These are phyloP conservation scores for Cryptocephalus primarius DNA, from an alignment of 2,888 invertebrate species.

Conservation along the genomic window DNA sequence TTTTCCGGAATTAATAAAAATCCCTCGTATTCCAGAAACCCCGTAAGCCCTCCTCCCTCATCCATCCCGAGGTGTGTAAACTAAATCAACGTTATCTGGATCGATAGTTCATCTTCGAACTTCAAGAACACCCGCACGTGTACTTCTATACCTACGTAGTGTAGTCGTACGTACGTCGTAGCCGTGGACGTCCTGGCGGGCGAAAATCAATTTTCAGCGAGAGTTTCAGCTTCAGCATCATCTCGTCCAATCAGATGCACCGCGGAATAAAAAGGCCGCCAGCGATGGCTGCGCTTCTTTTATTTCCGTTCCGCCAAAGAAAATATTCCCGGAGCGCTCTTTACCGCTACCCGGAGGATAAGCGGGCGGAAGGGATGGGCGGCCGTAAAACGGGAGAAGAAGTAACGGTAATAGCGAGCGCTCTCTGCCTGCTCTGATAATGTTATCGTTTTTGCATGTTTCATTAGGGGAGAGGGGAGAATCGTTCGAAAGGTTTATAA, in stretches of 20 bases:
- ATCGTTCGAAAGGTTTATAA: no score
- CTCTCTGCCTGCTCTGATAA: constrained; percentile 1
- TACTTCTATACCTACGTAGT: no score
- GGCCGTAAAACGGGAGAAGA: constrained; percentile 3
- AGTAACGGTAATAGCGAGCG: constrained; percentile 6
- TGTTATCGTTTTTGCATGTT: constrained; percentile 6
- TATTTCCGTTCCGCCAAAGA: constrained; percentile 18
- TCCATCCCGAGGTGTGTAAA: no score
- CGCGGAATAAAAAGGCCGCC: constrained; percentile 19
- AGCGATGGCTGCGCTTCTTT: constrained; percentile 21
- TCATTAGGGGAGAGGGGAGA: not conserved
- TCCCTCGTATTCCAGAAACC: no score
- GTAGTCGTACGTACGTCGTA: no score
- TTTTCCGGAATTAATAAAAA: no score
- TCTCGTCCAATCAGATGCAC: constrained; percentile 21
- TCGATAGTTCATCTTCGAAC: no score
- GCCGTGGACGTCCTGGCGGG: not conserved
- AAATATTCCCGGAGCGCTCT: constrained; percentile 19
- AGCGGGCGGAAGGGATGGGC: constrained; percentile 1
- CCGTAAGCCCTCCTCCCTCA: no score
- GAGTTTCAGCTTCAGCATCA: not conserved
- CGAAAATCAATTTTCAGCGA: not conserved
- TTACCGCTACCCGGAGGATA: constrained; percentile 9
- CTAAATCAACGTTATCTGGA: no score
- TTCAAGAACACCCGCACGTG: no score